Base-by-base conservation (phyloP, 2,888 invertebrate species). In the Carpatolechia fugitivella region DNA sequence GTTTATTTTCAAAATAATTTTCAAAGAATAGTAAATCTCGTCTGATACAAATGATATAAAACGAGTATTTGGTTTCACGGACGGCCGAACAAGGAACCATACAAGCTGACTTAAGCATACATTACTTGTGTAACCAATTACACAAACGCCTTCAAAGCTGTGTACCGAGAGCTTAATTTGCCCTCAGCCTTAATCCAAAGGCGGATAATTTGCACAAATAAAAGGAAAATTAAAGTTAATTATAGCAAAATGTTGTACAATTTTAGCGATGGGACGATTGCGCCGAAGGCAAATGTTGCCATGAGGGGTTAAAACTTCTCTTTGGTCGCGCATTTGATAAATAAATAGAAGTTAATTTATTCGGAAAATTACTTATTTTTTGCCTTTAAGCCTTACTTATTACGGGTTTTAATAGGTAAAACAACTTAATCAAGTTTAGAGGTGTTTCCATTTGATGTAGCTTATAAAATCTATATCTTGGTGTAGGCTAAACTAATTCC, bases 191-290 rank as follows among this genome's bases (percentile, higher is more conserved):
- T 49, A 31, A 48, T 31, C 31, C 47, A 4, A 33, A 48, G 31
- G 47, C 31, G 33, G 47, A 31, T 48, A 48, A 48, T 48, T 48
- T 33, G 11, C 16, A 31, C 47, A 48, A 31, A 48, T 33, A 49
- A 49, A 35, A 35, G 49, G n/a, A 6, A 49, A 50, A 50, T 50
- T 38, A 13, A 29, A 50, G 29, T 35, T 52, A 56, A 56, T 56
- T 52, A 33, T 40, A 52, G 48, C 38, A 31, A 48, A 48, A 56
- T 33, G 24, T 30, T 38, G 30, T 44, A 56, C 56, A 56, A 66
- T 69, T 66, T 64, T 59, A 65, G 61, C 72, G 68, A 80, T 75
- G 72, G 66, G 66, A 60, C 67, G 62, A 78, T 77, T 76, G 78
- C 29, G 44, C 44, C 29, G 13, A 5, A 10, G 29, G 69, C 70